Evolutionary conservation across 2,113 vertebrate species (phyloP).

Genomic region (Gasterosteus aculeatus): DNA sequence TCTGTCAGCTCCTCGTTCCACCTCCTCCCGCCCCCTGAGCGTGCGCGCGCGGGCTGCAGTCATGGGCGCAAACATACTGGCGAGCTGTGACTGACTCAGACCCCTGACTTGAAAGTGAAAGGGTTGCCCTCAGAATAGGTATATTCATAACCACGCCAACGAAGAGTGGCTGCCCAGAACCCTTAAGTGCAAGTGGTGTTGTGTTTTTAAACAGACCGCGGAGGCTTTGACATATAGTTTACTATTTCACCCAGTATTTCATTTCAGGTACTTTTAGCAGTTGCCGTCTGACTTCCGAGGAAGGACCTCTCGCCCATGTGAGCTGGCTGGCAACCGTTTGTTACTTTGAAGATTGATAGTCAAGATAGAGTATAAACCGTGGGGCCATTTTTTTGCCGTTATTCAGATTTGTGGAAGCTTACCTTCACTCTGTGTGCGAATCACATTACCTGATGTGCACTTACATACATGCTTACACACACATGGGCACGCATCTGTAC

Average conservation of each 20-base stretch:
- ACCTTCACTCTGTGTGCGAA: conserved; percentile 29
- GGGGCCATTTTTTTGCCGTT: conserved; percentile 25
- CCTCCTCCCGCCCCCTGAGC: conserved; percentile 64
- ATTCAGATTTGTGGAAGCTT: neutral
- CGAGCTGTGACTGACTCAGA: conserved; percentile 55
- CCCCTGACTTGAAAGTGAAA: conserved; percentile 65
- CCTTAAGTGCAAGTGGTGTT: conserved; percentile 80
- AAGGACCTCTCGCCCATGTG: conserved; percentile 50
- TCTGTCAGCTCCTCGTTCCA: conserved; percentile 81
- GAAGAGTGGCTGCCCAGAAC: conserved; percentile 70
- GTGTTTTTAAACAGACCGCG: conserved; percentile 81
- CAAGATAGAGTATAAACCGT: conserved; percentile 28
- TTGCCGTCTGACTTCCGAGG: conserved; percentile 57
- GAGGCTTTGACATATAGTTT: conserved; percentile 80
- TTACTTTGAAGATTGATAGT: conserved; percentile 57
- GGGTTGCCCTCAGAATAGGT: conserved; percentile 69
- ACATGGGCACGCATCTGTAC: conserved; percentile 87
- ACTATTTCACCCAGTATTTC: conserved; percentile 76
- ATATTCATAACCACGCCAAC: conserved; percentile 72
- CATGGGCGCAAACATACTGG: conserved; percentile 65
- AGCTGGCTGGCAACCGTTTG: conserved; percentile 19
- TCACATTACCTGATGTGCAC: conserved; percentile 47
- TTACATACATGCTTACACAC: conserved; percentile 59
- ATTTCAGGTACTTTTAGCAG: conserved; percentile 74
- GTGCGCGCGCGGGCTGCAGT: conserved; percentile 35